Evolutionary conservation across 1,140 invertebrate species (phyloP), one percentile per base, ranked within the genome.

Genomic region (Polypedilum pembai): DNA sequence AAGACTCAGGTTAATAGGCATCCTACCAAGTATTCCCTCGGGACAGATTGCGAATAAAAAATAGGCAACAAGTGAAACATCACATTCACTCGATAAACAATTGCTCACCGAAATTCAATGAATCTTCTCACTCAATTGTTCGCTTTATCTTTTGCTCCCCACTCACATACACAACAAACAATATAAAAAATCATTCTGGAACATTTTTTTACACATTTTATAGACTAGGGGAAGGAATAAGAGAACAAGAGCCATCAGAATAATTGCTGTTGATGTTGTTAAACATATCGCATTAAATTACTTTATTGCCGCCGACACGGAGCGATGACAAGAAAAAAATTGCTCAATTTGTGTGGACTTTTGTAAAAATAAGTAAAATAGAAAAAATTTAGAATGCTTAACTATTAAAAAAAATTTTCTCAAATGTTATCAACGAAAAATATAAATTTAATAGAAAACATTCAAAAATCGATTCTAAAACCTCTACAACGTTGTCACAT

Each of bases 231-330:
- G 20, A 18, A 69, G 8, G 18, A 66, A 69, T 18, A 20, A 69
- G 8, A 21, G 17, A 18, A 8, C 15, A 21, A 69, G 65, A 18
- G 65, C 20, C 20, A 21, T 69, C 65, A 69, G 65, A 69, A 69
- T 69, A 69, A 69, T 69, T 69, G 65, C 65, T 69, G 65, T 69
- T 69, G 65, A 69, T 69, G 65, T 69, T 69, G 65, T 69, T 69
- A 69, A 69, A 69, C 65, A 69, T 69, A 69, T 69, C 65, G 20
- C 65, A 69, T 69, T 69, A 69, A 69, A 69, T 69, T 69, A 18
- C 18, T 69, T 69, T 69, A 69, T 69, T 69, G 65, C 65, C 20
- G 65, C 8, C 24, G 24, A 33, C 24, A 33, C 24, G 24, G 24
- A 33, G 24, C 24, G 24, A 33, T 33, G 24, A 33, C 24, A 33